Conservation (phyloP, 2,797 vertebrate species). For the Chaetophractus vellerosus region DNA sequence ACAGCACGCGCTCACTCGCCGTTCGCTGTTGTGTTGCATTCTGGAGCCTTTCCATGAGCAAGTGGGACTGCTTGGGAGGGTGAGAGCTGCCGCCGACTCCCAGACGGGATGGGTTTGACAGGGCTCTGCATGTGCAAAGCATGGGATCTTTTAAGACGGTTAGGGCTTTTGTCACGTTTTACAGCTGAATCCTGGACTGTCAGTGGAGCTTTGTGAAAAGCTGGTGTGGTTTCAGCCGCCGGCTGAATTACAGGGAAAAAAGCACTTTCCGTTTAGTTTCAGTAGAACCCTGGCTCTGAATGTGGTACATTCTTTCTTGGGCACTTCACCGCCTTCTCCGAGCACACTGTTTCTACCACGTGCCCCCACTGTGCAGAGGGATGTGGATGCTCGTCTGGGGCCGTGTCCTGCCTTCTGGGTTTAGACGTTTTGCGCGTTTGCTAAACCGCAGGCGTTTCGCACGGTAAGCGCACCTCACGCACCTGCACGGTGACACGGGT, state of each 20-base stretch:
- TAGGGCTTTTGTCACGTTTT: not conserved
- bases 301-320: not conserved
- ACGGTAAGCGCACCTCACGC: no score
- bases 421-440: not conserved
- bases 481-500: rapidly evolving
- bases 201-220: not conserved
- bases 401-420: rapidly evolving
- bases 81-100: rapidly evolving
- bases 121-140: rapidly evolving
- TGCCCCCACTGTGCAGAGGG: no score
- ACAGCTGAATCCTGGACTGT: rapidly evolving
- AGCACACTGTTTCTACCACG: rapidly evolving
- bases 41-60: no score
- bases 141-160: rapidly evolving
- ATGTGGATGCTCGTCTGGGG: no score
- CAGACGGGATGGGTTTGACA: rapidly evolving
- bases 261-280: rapidly evolving
- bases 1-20: no score
- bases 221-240: not conserved
- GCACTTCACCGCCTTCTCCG: no score
- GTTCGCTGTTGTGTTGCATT: no score
- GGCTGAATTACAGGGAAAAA: rapidly evolving
- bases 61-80: rapidly evolving
- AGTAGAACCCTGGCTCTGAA: rapidly evolving
- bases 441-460: no score